Percentiles rank a stretch among this genome's conserved stretches.
These are phyloP conservation scores for Crotalus adamanteus DNA, from an alignment of 2,797 vertebrate genomes.

Conservation along the genomic window DNA sequence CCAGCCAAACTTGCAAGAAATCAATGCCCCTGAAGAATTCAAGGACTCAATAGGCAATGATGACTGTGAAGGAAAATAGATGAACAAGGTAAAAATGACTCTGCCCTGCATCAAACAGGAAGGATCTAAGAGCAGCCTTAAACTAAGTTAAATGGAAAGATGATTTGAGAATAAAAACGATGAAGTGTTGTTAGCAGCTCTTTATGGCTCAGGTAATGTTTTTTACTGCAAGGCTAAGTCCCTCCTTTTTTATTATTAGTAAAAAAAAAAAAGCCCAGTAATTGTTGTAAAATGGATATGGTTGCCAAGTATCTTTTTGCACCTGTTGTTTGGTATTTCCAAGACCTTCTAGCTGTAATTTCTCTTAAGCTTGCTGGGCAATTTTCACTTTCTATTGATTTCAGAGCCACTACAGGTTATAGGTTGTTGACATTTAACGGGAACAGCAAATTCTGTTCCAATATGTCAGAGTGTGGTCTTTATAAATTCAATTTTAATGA, in stretches of 20 bases:
- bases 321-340: constrained; percentile 66
- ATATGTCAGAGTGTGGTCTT: constrained; percentile 59
- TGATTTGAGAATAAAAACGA: constrained; percentile 19
- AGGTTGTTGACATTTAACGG: constrained; percentile 56
- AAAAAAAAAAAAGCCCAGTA: neutral
- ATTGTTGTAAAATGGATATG: constrained; percentile 53
- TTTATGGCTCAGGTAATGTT: constrained; percentile 7
- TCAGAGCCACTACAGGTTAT: constrained; percentile 42
- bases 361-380: constrained; percentile 46
- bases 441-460: constrained; percentile 59
- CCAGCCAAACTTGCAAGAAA: constrained; percentile 20
- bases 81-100: neutral
- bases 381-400: constrained; percentile 59
- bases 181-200: constrained; percentile 31
- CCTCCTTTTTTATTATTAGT: constrained; percentile 58
- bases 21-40: constrained; percentile 24
- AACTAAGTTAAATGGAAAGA: constrained; percentile 21
- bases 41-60: constrained; percentile 5
- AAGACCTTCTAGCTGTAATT: constrained; percentile 63
- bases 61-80: constrained; percentile 37
- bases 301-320: constrained; percentile 61
- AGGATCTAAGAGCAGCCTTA: constrained; percentile 32
- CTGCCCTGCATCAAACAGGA: neutral
- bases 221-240: constrained; percentile 57
- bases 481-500: constrained; percentile 60